Evolutionary conservation across 2,797 vertebrate genomes (phyloP).

Genomic region (Megalops cyprinoides): DNA sequence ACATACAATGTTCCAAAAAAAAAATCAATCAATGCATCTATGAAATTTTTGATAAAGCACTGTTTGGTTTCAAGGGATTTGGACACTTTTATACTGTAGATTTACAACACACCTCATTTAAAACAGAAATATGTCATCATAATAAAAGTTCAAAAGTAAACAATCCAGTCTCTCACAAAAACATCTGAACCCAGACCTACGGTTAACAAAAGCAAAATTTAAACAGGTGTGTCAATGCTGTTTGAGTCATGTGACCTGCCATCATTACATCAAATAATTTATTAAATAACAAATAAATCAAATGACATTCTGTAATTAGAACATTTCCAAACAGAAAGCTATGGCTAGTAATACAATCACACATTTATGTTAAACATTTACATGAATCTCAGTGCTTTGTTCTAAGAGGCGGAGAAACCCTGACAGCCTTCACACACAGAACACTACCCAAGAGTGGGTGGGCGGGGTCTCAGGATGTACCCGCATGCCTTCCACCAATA

Average conservation of each 20-base stretch:
- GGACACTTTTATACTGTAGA: neutral
- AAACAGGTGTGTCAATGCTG: neutral
- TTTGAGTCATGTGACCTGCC: neutral
- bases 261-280: constrained; percentile 12
- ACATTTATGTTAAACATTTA: constrained; percentile 34
- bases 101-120: neutral
- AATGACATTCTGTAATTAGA: neutral
- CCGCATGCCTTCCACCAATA: neutral
- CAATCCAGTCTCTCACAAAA: neutral
- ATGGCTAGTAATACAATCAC: constrained; percentile 21
- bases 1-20: no score
- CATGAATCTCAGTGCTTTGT: constrained; percentile 10
- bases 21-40: neutral
- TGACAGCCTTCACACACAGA: constrained; percentile 35
- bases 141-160: neutral
- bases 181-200: neutral
- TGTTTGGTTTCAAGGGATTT: neutral
- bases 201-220: neutral
- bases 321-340: constrained; percentile 30
- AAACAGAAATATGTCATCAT: neutral
- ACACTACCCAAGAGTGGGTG: constrained; percentile 17
- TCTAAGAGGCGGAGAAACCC: constrained; percentile 14
- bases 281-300: neutral
- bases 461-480: neutral
- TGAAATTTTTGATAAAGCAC: constrained; percentile 37